These are phyloP conservation scores for Ectemnius continuus DNA, from an alignment of 2,888 invertebrate species.

Conservation along the genomic window DNA sequence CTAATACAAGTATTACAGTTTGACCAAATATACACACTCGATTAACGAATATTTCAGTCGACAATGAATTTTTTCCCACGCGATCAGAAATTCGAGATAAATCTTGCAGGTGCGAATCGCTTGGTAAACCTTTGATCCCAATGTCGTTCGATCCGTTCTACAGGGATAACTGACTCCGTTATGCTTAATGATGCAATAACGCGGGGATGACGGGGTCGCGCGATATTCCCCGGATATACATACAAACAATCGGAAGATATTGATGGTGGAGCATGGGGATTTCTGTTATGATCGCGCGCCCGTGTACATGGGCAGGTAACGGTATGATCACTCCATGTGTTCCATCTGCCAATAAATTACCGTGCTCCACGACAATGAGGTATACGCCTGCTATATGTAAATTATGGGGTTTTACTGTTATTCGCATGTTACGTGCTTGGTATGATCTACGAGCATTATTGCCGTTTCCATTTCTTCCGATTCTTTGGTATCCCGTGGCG, in stretches of 20 bases:
- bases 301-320: background rate
- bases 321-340: conserved; percentile 10
- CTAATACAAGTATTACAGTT: no score
- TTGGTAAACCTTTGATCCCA: conserved; percentile 58
- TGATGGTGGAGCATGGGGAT: conserved; percentile 18
- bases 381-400: conserved; percentile 9
- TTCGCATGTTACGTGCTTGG: conserved; percentile 10
- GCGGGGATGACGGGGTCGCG: conserved; percentile 37
- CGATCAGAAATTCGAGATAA: background rate
- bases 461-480: conserved; percentile 6
- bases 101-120: conserved; percentile 20
- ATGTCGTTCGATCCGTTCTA: conserved; percentile 40
- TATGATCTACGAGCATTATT: conserved; percentile 11
- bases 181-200: conserved; percentile 40
- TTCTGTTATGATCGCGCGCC: conserved; percentile 11
- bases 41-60: conserved; percentile 1
- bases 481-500: background rate
- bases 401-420: conserved; percentile 20
- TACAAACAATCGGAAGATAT: conserved; percentile 29
- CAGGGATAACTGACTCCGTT: conserved; percentile 43
- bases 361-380: conserved; percentile 24
- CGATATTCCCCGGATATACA: conserved; percentile 29
- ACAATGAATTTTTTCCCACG: conserved; percentile 56
- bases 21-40: background rate
- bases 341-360: conserved; percentile 21